Evolutionary conservation across 2,797 vertebrate species (phyloP), one percentile per base, ranked within the genome.

Genomic region (Sebastes ruberrimus): DNA sequence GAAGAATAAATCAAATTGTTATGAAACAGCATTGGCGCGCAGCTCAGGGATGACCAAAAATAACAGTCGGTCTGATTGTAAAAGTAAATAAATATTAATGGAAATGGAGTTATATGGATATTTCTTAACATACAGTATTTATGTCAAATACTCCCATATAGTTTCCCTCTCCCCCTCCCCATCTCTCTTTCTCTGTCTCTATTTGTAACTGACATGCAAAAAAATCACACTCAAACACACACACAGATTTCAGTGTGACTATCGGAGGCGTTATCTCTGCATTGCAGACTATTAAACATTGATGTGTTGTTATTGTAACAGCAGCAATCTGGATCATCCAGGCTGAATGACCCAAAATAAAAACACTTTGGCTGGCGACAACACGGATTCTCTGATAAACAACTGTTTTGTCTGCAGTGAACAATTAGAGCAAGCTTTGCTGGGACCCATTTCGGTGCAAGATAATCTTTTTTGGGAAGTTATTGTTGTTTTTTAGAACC

Each of bases 211-310:
- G 53, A 74, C 79, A 68, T 56, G 33, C 74, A 82, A 73, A 83
- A 74, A 4, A 55, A 42, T 61, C 30, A 74, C 25, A 42, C 33
- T 66, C 18, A 52, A 30, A 67, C 49, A 32, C 69, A 32, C 66
- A 76, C 33, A 83, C 60, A 85, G 32, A 88, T 81, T 87, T 76
- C 59, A 81, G 59, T 76, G 79, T 38, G 78, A 87, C 88, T 89
- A 90, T 94, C 85, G 68, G 69, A 80, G 35, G 78, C 55, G 68
- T 93, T 94, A 93, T 93, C 90, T 84, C 87, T 87, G 89, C 89
- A 92, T 83, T 92, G 93, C 94, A 94, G 92, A 89, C 86, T 88
- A 93, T 94, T 94, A 95, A 93, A 92, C 91, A 94, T 94, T 93
- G 86, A 94, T 95, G 91, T 78, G 86, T 89, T 93, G 78, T 92